Percentiles rank a stretch among this genome's conserved stretches.
These are phyloP conservation scores for Drosophila funebris DNA, from an alignment of 1,140 invertebrate species.

Conservation along the genomic window DNA sequence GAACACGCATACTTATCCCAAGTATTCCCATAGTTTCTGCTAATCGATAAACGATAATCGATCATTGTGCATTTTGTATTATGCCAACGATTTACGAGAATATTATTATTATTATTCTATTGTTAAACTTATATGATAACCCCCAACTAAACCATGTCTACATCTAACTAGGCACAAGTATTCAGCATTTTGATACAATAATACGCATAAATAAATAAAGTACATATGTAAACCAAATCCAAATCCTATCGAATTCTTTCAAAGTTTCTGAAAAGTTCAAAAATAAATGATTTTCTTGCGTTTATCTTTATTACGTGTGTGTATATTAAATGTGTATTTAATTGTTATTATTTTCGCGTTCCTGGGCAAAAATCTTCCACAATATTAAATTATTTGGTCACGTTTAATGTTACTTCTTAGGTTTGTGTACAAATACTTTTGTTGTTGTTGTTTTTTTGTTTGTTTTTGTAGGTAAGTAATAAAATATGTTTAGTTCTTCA, in stretches of 20 bases:
- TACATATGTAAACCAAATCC: conserved; percentile 64
- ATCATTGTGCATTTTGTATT: conserved; percentile 36
- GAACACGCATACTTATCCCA: conserved; percentile 19
- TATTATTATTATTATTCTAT: conserved; percentile 53
- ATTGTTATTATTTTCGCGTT: conserved; percentile 49
- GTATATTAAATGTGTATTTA: conserved; percentile 58
- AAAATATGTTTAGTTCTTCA: conserved; percentile 67
- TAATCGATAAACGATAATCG: conserved; percentile 40
- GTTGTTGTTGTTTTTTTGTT: not conserved
- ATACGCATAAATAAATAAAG: conserved; percentile 67
- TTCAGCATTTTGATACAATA: conserved; percentile 68
- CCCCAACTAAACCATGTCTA: conserved; percentile 46
- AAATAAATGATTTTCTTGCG: conserved; percentile 28
- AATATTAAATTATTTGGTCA: conserved; percentile 82
- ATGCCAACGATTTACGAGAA: conserved; percentile 39
- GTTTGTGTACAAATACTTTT: conserved; percentile 73
- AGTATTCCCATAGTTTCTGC: conserved; percentile 45
- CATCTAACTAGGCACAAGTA: conserved; percentile 32
- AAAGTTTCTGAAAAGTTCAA: not conserved
- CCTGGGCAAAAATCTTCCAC: conserved; percentile 59
- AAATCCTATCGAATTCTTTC: not conserved
- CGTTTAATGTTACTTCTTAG: conserved; percentile 72
- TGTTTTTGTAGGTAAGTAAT: conserved; percentile 71
- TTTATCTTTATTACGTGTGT: conserved; percentile 38
- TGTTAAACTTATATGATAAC: conserved; percentile 63